These are phyloP conservation scores for Danio aesculapii DNA, from an alignment of 2,797 vertebrate genomes.

Conservation along the genomic window DNA sequence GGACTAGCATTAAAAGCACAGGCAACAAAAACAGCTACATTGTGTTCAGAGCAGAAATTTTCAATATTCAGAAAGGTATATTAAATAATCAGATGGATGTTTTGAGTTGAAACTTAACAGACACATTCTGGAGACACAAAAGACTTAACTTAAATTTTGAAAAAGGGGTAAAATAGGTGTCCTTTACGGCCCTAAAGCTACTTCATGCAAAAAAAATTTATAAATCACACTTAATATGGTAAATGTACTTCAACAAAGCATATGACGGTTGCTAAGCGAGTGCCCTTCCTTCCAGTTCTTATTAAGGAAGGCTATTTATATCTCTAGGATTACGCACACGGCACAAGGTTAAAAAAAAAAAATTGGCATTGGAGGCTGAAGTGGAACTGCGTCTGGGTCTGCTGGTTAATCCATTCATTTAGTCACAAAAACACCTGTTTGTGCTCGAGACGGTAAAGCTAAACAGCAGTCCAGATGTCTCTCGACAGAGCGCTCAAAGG, in stretches of 20 bases:
- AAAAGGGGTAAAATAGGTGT: no score
- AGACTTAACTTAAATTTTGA: no score
- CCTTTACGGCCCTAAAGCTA: background rate
- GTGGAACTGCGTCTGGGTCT: slow-evolving; percentile 31
- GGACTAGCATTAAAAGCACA: no score
- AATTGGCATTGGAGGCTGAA: slow-evolving; percentile 17
- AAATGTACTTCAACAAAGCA: slow-evolving; percentile 3
- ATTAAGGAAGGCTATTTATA: slow-evolving; percentile 43
- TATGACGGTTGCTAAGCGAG: slow-evolving; percentile 1
- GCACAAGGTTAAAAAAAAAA: slow-evolving; percentile 20
- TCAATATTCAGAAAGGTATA: no score
- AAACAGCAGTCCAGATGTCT: slow-evolving; percentile 51
- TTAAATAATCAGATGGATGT: no score
- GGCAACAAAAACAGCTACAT: no score
- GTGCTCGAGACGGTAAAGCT: slow-evolving; percentile 31
- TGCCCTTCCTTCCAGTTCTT: slow-evolving; percentile 30
- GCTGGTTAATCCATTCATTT: slow-evolving; percentile 40
- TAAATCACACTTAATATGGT: background rate
- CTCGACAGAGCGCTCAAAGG: slow-evolving; percentile 28
- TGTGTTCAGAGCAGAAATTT: no score
- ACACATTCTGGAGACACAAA: no score
- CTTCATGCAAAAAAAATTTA: no score
- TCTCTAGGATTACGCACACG: slow-evolving; percentile 28
- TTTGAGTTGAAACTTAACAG: no score
- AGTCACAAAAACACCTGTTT: slow-evolving; percentile 51